These are phyloP conservation scores for Halocaridina rubra DNA, from an alignment of 2,888 invertebrate species.

Conservation along the genomic window DNA sequence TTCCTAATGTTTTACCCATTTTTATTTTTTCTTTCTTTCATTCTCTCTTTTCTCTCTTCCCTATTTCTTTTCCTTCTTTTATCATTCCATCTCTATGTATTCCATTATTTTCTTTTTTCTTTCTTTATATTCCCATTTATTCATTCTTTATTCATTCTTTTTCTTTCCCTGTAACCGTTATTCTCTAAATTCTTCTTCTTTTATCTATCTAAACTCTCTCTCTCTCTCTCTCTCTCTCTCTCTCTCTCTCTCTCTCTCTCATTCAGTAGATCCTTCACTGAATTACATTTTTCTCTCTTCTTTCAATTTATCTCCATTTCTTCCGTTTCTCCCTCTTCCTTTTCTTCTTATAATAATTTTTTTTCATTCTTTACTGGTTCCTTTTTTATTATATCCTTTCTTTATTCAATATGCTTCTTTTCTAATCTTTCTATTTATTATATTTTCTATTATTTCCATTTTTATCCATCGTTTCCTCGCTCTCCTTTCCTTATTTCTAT, in stretches of 20 bases:
- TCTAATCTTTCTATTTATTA: no score
- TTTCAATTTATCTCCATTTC: background rate
- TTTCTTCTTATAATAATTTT: background rate
- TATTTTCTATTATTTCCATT: no score
- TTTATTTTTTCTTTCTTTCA: background rate
- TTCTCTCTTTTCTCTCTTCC: background rate
- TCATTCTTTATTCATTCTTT: background rate
- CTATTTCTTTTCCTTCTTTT: background rate
- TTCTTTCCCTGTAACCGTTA: background rate
- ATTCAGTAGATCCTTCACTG: background rate
- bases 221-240: background rate
- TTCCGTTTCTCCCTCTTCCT: background rate
- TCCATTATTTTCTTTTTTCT: background rate
- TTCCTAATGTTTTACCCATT: background rate
- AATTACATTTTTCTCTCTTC: background rate
- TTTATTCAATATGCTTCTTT: no score
- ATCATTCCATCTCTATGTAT: background rate
- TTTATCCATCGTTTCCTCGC: no score
- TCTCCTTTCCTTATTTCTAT: no score
- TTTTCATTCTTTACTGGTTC: background rate
- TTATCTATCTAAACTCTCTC: background rate
- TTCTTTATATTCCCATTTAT: background rate
- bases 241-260: background rate
- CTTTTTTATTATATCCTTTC: no score
- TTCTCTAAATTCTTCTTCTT: background rate